Evolutionary conservation across 64 coral and sea anemone species (phyloP), one percentile per base, ranked within the genome.

Genomic region (Exaiptasia diaphana): DNA sequence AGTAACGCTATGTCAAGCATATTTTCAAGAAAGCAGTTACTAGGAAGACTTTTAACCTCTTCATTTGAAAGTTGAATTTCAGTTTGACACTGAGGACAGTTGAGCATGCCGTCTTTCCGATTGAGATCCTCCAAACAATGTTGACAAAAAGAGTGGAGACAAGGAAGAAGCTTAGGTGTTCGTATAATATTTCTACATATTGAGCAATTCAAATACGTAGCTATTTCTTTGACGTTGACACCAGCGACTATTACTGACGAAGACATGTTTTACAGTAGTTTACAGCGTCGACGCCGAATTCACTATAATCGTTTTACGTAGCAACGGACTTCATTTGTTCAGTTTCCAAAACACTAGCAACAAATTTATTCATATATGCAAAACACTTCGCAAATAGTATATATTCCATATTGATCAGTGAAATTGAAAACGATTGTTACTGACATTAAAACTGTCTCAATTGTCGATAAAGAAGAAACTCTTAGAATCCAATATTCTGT

Each of bases 91-190:
- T 79, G 79, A 2, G 91, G 91, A 32, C 91, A 95, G 34, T 15
- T 43, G 5, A 95, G 77, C 21, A 25, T 54, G 53, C 80, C 75
- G 29, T 64, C 50, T 63, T 50, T 58, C 8, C 79, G 35, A 9
- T 65, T 80, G 1, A 79, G 59, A 27, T 64, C 79, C 58, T 89
- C 75, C 9, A 95, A 46, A 27, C 91, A 95, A 40, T 64, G 79
- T 77, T 89, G 86, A 56, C 91, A 95, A 60, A 89, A 95, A 1
- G 91, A 95, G 30, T 95, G 91, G 73, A 95, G 74, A 21, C 91
- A 95, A 9, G 91, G 91, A 10, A 95, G 57, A 4, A 95, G 80
- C 38, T 89, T 95, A 12, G 91, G 91, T 18, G 33, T 85, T 71
- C 91, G 86, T 57, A 95, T 95, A 33, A 95, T 38, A 12, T 82